phyloP scores from a whole-genome alignment of 2,888 invertebrate species.

The Dasypolia templi region DNA sequence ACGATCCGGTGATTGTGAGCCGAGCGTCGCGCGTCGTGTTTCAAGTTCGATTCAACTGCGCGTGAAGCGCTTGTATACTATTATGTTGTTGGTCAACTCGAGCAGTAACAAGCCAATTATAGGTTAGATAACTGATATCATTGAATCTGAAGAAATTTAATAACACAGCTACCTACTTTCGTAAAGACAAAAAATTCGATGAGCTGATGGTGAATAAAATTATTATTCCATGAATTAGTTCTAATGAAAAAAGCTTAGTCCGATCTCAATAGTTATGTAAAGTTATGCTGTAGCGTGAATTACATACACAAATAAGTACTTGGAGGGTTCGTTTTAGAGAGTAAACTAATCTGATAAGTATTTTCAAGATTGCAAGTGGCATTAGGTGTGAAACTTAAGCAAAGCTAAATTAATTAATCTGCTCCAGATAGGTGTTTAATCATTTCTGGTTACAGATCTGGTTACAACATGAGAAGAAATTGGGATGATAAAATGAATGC shows the following conservation, averaged over 20 bases:
- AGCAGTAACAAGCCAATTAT: slow-evolving; percentile 14
- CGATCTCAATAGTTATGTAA: background rate
- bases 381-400: background rate
- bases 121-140: slow-evolving; percentile 1
- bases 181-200: background rate
- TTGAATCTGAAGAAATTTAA: background rate
- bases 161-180: background rate
- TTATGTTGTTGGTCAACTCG: slow-evolving; percentile 23
- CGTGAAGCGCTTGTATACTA: slow-evolving; percentile 13
- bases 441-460: slow-evolving; percentile 5
- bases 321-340: background rate
- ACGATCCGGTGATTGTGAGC: slow-evolving; percentile 20
- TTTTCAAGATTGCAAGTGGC: background rate
- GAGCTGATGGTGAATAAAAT: background rate
- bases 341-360: background rate
- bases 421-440: background rate
- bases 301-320: too few species aligned
- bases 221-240: background rate
- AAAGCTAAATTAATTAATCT: background rate
- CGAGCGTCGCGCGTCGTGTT: slow-evolving; percentile 21
- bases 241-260: background rate
- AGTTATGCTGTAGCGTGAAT: background rate
- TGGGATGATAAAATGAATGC: background rate
- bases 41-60: slow-evolving; percentile 8
- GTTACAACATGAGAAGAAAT: background rate